Evolutionary conservation across 2,888 invertebrate species (phyloP).

Genomic region (Leptarthrus brevirostris): DNA sequence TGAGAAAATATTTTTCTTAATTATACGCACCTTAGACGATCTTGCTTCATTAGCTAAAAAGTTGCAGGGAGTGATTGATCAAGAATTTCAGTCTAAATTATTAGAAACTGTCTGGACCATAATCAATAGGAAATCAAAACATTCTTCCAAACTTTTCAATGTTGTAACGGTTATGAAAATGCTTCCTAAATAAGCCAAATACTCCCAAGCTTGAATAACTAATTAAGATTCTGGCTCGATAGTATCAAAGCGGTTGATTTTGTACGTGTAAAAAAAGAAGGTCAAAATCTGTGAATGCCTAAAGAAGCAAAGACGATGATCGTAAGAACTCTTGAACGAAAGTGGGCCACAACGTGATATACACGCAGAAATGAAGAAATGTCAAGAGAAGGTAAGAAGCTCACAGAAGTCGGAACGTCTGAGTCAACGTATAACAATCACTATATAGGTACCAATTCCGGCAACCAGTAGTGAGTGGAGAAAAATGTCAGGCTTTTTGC

Average conservation of each 20-base stretch:
- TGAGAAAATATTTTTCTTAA: no score
- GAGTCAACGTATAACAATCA: no score
- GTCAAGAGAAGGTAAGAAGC: constrained; percentile 30
- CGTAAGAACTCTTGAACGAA: constrained; percentile 6
- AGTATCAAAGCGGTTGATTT: constrained; percentile 3
- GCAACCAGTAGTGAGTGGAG: no score
- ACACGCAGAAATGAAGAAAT: constrained; percentile 30
- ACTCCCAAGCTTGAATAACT: constrained; percentile 7
- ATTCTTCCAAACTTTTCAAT: neutral
- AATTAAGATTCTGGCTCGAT: constrained; percentile 35
- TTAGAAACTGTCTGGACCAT: no score
- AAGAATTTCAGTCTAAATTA: no score
- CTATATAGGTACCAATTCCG: no score
- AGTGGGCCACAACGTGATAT: constrained; percentile 42
- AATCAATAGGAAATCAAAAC: neutral
- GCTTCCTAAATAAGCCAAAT: neutral
- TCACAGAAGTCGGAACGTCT: neutral
- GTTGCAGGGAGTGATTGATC: no score
- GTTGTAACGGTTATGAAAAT: constrained; percentile 27
- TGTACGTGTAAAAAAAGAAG: constrained; percentile 37
- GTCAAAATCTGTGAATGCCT: constrained; percentile 19
- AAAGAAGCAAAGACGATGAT: constrained; percentile 5
- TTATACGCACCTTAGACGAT: no score
- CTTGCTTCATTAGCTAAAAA: no score
- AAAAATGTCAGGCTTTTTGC: neutral